Percentiles rank a stretch among this genome's conserved stretches.
Conservation (phyloP, 1,140 invertebrate species). For the Orius laevigatus region DNA sequence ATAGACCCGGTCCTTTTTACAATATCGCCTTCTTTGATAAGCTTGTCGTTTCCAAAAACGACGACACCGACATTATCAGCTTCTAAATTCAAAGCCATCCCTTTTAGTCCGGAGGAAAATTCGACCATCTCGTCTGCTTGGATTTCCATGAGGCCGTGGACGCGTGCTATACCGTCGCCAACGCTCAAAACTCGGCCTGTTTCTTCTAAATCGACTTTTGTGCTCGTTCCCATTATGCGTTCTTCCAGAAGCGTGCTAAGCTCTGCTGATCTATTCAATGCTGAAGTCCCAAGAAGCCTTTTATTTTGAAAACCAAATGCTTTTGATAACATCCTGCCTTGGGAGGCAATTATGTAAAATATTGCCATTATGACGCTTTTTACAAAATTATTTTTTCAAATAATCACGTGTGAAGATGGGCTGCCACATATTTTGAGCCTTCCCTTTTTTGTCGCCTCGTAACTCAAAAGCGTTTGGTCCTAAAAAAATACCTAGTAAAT, state of each 20-base stretch:
- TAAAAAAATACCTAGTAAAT: too few species aligned
- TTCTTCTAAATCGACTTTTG: slow-evolving; percentile 78
- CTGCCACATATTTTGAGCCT: too few species aligned
- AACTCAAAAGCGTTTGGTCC: too few species aligned
- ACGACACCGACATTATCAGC: slow-evolving; percentile 99
- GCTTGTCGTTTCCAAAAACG: slow-evolving; percentile 99
- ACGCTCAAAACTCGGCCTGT: slow-evolving; percentile 97
- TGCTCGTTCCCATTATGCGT: slow-evolving; percentile 78
- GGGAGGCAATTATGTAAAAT: too few species aligned
- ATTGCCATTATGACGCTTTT: too few species aligned
- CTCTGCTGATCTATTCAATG: slow-evolving; percentile 31
- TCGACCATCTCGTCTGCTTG: slow-evolving; percentile 99
- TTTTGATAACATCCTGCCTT: too few species aligned
- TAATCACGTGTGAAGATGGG: too few species aligned
- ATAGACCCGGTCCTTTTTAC: slow-evolving; percentile 99
- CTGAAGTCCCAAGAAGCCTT: too few species aligned
- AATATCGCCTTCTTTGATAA: slow-evolving; percentile 98
- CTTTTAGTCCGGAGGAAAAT: slow-evolving; percentile 99
- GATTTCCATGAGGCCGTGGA: slow-evolving; percentile 99
- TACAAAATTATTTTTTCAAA: too few species aligned
- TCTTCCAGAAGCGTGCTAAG: slow-evolving; percentile 94
- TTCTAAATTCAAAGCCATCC: slow-evolving; percentile 99
- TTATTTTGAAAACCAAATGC: too few species aligned
- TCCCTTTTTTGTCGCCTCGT: too few species aligned
- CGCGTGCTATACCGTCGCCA: slow-evolving; percentile 99